Evolutionary conservation across 2,888 invertebrate genomes (phyloP).

Genomic region (Falcaria lacertinaria): DNA sequence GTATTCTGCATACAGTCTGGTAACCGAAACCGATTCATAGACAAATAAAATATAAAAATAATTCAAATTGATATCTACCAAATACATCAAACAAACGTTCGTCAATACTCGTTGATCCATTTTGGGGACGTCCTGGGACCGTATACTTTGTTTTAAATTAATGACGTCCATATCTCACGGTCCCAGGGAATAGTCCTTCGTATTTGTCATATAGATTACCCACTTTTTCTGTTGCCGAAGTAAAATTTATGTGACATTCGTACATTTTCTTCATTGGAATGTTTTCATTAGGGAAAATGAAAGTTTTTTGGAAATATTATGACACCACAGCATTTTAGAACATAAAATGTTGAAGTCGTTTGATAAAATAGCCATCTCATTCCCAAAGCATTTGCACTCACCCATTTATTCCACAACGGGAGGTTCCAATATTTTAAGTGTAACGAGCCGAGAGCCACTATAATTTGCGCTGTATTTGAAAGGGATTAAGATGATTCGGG

Average conservation of each 20-base stretch:
- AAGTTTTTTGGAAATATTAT: neutral
- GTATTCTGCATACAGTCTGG: neutral
- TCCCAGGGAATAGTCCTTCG: slow-evolving; percentile 55
- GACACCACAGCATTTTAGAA: slow-evolving; percentile 1
- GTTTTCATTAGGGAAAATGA: slow-evolving; percentile 1
- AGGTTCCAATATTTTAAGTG: slow-evolving; percentile 38
- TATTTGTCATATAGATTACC: slow-evolving; percentile 68
- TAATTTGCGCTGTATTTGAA: slow-evolving; percentile 30
- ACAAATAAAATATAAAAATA: no score
- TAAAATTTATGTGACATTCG: slow-evolving; percentile 44
- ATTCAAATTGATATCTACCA: no score
- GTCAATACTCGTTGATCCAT: slow-evolving; percentile 50
- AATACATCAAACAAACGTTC: slow-evolving; percentile 45
- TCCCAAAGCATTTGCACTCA: slow-evolving; percentile 39
- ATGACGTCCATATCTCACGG: slow-evolving; percentile 55
- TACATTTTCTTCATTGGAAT: slow-evolving; percentile 26
- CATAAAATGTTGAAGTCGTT: slow-evolving; percentile 27
- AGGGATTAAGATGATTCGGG: slow-evolving; percentile 28
- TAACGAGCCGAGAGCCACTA: slow-evolving; percentile 10
- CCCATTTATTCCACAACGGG: slow-evolving; percentile 34
- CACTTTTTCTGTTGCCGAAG: slow-evolving; percentile 56
- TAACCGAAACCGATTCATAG: neutral
- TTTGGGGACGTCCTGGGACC: slow-evolving; percentile 38
- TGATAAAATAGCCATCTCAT: slow-evolving; percentile 32
- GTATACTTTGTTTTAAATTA: slow-evolving; percentile 65